A percentile compares a stretch with the other conserved stretches of the same genome.
Conservation (phyloP, 2,113 vertebrate species). For the Panthera uncia region DNA sequence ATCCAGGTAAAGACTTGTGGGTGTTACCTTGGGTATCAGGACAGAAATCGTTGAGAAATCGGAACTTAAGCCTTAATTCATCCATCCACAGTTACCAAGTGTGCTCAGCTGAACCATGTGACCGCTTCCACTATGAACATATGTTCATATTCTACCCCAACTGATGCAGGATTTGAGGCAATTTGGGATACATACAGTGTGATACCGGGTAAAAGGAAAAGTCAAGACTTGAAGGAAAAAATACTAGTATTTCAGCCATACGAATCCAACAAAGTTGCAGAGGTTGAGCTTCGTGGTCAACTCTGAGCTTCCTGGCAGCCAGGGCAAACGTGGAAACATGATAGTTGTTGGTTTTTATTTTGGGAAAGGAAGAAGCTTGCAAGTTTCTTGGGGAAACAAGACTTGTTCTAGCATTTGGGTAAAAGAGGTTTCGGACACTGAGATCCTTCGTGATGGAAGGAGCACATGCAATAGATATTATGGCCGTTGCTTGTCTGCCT, state of each 20-base stretch:
- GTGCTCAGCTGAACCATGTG: background rate
- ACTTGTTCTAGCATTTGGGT: background rate
- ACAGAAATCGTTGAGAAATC: background rate
- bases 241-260: background rate
- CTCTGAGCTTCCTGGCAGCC: slow-evolving; percentile 15
- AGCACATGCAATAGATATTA: background rate
- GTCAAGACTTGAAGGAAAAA: background rate
- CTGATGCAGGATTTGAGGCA: background rate
- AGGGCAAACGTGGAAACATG: background rate
- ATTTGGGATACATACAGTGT: background rate
- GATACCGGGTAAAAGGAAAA: background rate
- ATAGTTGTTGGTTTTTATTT: background rate
- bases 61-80: background rate
- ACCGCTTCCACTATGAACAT: background rate
- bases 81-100: rapidly evolving
- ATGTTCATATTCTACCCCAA: background rate
- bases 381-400: background rate
- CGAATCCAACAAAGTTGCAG: background rate
- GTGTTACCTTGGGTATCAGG: background rate
- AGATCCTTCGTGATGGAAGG: background rate
- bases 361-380: background rate
- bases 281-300: background rate
- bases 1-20: slow-evolving; percentile 88
- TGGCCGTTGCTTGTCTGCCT: background rate
- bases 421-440: background rate